Evolutionary conservation across 2,113 vertebrate species (phyloP).

Genomic region (Nothoprocta perdicaria): DNA sequence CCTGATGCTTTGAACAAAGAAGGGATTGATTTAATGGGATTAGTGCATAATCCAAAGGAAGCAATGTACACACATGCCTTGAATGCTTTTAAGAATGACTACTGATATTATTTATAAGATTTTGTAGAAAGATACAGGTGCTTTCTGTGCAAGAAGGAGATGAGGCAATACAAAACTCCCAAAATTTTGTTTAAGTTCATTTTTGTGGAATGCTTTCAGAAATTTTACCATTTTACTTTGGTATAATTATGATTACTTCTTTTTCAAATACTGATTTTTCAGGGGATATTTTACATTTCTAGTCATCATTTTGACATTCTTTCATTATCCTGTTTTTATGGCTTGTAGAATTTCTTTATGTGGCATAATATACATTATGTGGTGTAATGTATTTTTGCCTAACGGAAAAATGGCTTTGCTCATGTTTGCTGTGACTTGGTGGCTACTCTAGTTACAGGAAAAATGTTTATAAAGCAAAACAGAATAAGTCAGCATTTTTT

Average conservation of each 20-base stretch:
- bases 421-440: neutral
- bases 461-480: neutral
- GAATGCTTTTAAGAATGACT: slow-evolving; percentile 58
- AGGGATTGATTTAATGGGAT: slow-evolving; percentile 63
- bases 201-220: neutral
- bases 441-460: neutral
- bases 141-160: neutral
- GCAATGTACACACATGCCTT: slow-evolving; percentile 46
- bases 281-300: neutral
- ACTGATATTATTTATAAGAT: slow-evolving; percentile 37
- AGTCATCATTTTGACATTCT: neutral
- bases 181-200: neutral
- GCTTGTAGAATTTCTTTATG: neutral
- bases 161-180: neutral
- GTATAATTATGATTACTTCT: neutral
- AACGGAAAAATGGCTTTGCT: neutral
- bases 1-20: slow-evolving; percentile 67
- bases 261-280: neutral
- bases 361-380: neutral
- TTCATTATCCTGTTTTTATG: neutral
- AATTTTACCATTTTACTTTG: neutral
- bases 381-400: neutral
- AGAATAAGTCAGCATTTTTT: neutral
- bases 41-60: slow-evolving; percentile 59
- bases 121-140: slow-evolving; percentile 11